These are phyloP conservation scores for Furnarius figulus DNA, from an alignment of 2,113 vertebrate genomes.

Conservation along the genomic window DNA sequence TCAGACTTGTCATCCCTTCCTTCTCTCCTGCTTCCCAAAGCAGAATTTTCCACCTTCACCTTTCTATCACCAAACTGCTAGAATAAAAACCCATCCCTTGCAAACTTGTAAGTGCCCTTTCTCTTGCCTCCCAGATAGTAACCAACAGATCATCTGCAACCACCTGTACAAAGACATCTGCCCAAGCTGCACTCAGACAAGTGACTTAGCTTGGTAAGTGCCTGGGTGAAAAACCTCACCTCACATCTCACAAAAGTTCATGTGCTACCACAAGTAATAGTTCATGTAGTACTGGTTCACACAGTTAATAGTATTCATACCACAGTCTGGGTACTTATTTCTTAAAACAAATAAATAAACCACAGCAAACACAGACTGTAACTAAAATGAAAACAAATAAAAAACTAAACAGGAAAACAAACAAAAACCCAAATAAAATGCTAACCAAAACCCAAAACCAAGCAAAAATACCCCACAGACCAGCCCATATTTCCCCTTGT, in stretches of 20 bases:
- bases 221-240: background rate
- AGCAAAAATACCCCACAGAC: too few relatives aligned
- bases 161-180: background rate
- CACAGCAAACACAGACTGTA: background rate
- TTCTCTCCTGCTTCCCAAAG: background rate
- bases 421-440: too few relatives aligned
- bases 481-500: background rate
- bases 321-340: background rate
- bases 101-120: background rate
- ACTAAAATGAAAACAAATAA: background rate
- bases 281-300: background rate
- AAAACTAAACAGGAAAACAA: background rate
- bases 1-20: background rate
- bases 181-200: accelerated
- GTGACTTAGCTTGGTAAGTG: background rate
- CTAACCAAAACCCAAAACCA: too few relatives aligned
- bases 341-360: background rate
- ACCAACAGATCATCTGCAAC: background rate
- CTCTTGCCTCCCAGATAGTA: background rate
- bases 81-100: background rate
- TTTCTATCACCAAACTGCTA: background rate
- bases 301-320: background rate
- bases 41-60: background rate
- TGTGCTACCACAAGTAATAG: background rate
- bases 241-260: background rate